A percentile compares a stretch with the other conserved stretches of the same genome.
Conservation (phyloP, 2,113 vertebrate species). For the Piprites chloris region DNA sequence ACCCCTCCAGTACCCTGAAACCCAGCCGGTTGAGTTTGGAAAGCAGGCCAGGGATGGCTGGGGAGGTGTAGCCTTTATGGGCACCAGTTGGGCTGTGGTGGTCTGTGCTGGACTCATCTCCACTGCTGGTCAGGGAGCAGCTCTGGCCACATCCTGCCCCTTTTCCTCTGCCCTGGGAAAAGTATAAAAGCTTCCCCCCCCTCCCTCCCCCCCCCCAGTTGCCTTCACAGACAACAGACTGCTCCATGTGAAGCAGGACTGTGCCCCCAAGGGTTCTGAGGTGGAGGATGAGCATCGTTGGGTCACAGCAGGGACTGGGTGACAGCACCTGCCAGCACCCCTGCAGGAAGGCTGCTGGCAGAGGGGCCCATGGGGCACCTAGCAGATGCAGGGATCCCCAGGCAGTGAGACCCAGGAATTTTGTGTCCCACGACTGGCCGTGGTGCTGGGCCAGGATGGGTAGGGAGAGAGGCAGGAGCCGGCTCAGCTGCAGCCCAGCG, state of each 20-base stretch:
- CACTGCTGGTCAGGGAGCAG: not conserved
- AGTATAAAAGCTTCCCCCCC: not conserved
- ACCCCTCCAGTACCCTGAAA: not conserved
- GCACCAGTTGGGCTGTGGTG: not conserved
- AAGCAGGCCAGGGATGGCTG: not conserved
- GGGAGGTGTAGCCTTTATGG: not conserved
- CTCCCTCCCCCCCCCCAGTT: not conserved
- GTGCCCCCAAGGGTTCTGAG: no score
- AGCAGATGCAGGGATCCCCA: not conserved
- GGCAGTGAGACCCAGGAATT: fast-evolving
- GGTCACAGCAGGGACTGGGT: fast-evolving
- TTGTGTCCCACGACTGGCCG: fast-evolving
- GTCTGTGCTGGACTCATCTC: not conserved
- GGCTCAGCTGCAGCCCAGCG: fast-evolving
- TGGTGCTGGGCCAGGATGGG: fast-evolving
- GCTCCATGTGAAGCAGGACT: fast-evolving
- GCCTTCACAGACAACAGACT: not conserved
- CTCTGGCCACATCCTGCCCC: not conserved
- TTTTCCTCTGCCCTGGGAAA: not conserved
- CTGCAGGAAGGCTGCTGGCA: not conserved
- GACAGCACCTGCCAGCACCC: not conserved
- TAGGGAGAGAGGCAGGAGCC: not conserved
- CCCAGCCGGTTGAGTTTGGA: fast-evolving
- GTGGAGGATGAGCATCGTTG: not conserved
- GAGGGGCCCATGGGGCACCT: no score